A percentile compares a stretch with the other conserved stretches of the same genome.
Conservation (phyloP, 2,888 invertebrate species). For the Xestoiulus laeticollis region DNA sequence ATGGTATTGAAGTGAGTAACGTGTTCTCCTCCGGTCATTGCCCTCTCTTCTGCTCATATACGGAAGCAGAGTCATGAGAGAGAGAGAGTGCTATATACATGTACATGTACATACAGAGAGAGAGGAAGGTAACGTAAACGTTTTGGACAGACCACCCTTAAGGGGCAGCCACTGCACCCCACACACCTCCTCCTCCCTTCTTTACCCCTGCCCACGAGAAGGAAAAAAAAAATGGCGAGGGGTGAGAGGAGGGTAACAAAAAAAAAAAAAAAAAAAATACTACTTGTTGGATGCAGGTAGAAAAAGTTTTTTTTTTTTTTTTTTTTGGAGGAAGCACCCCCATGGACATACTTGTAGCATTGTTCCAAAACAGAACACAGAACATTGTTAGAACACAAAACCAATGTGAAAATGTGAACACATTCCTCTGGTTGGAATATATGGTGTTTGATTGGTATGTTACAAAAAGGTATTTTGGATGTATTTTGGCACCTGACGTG, state of each 20-base stretch:
- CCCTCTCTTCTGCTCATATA: background rate
- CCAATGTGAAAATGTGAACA: too few relatives aligned
- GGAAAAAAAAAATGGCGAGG: background rate
- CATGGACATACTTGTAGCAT: too few relatives aligned
- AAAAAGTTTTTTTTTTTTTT: too few relatives aligned
- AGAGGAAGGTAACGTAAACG: background rate
- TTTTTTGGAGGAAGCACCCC: background rate
- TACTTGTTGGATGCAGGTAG: background rate
- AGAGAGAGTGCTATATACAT: background rate
- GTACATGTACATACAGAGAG: too few relatives aligned
- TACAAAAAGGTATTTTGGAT: too few relatives aligned
- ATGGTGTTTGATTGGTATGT: too few relatives aligned
- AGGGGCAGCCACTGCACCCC: conserved; percentile 32
- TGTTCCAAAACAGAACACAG: too few relatives aligned
- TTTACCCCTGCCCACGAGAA: background rate
- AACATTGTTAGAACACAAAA: too few relatives aligned
- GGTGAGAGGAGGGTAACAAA: background rate
- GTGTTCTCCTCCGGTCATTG: conserved; percentile 25
- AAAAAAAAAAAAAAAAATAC: background rate
- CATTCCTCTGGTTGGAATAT: too few relatives aligned
- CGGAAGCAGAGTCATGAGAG: conserved; percentile 14
- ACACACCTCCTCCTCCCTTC: too few relatives aligned
- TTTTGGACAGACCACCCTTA: conserved; percentile 11
- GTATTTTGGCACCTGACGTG: too few relatives aligned
- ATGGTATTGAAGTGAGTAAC: background rate